Percentiles rank a stretch among this genome's conserved stretches.
These are phyloP conservation scores for Uromys caudimaculatus DNA, from an alignment of 2,797 vertebrate genomes.

Conservation along the genomic window DNA sequence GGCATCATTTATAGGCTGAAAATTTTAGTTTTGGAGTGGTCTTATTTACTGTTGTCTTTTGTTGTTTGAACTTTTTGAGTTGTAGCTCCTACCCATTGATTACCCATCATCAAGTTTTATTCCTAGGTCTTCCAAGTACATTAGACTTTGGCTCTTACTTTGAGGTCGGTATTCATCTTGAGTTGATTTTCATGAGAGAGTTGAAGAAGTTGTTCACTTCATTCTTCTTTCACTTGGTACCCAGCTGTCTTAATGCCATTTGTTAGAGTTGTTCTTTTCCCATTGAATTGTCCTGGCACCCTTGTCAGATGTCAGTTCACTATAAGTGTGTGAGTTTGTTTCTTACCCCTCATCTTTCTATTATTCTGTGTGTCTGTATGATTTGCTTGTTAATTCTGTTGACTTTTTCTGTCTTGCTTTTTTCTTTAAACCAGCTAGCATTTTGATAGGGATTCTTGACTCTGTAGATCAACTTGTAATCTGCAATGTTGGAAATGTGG, in stretches of 20 bases:
- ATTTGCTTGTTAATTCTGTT: background rate
- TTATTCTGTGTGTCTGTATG: background rate
- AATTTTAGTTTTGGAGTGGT: background rate
- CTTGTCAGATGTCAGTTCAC: constrained; percentile 30
- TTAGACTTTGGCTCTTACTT: constrained; percentile 21
- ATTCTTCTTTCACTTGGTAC: background rate
- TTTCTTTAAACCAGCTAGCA: background rate
- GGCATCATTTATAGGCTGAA: constrained; percentile 1
- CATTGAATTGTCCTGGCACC: background rate
- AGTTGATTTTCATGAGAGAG: constrained; percentile 36
- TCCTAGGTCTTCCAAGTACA: background rate
- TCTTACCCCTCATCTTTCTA: background rate
- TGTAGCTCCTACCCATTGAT: background rate
- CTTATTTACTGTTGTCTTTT: background rate
- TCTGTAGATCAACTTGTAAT: background rate
- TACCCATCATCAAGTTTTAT: background rate
- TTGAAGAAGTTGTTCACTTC: background rate
- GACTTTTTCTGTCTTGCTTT: background rate
- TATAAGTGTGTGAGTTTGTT: background rate
- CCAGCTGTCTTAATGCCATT: background rate
- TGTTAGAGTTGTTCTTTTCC: constrained; percentile 46
- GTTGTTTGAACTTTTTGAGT: background rate
- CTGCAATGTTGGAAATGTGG: background rate
- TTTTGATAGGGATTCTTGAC: background rate
- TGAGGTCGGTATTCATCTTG: background rate